Evolutionary conservation across 1,140 invertebrate species (phyloP), one percentile per base, ranked within the genome.

Genomic region (Camponotus floridanus): DNA sequence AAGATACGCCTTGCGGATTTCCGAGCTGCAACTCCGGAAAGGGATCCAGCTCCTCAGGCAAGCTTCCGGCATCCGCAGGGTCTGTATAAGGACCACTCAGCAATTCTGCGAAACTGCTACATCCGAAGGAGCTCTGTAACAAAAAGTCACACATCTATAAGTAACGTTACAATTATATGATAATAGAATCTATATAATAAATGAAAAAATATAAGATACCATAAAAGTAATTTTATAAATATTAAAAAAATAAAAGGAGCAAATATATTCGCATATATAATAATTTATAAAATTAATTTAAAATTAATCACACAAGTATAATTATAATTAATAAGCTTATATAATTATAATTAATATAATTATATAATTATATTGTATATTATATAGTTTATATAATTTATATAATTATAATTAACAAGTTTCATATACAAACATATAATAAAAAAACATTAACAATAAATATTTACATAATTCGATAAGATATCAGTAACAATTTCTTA

Each of bases 61-160:
- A 88, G 71, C 94, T 94, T 68, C 94, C 94, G 51, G 93, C 91
- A 79, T 95, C 94, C 33, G 94, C 87, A 65, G 95, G 93, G 91
- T 96, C 96, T 67, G 95, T 93, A 90, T 96, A 96, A 26, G 96
- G 95, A 21, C 96, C 96, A 86, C 95, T 96, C 78, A 97, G 95
- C 91, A 97, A 94, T 89, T 97, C 96, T 86, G 96, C 96, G 90
- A 97, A 96, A 92, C 96, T 96, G 93, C 96, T 96, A 90, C 96
- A 96, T 92, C 96, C 96, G 91, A 96, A 96, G 65, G 96, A 95
- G 91, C 95, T 96, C 96, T 96, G 96, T 33, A 93, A 94, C 55
- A 81, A 92, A 55, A 55, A 45, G 39, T 80, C 6, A 2, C 26
- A 39, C 2, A 21, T 73, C 33, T 61, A 39, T 33, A 61, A 59